Evolutionary conservation across 2,113 vertebrate genomes (phyloP).

Genomic region (Raphicerus campestris): DNA sequence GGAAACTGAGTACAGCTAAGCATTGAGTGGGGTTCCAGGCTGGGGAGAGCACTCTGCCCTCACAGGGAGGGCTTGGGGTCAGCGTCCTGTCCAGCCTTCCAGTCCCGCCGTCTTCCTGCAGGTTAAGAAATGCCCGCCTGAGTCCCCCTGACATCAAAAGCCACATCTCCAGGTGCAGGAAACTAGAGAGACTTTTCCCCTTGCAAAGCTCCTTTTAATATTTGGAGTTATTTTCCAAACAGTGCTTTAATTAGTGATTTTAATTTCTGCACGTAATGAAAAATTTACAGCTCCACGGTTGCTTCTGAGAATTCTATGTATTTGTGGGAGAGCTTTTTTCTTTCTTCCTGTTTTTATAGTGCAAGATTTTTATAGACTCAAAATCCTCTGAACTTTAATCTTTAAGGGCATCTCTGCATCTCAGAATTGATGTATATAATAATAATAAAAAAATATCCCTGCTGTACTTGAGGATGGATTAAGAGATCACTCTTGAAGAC

Average conservation of each 20-base stretch:
- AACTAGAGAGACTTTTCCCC: background rate
- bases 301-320: background rate
- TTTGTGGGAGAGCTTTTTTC: background rate
- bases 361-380: constrained; percentile 37
- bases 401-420: constrained; percentile 47
- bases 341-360: background rate
- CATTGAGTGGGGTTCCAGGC: background rate
- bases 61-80: background rate
- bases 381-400: constrained; percentile 35
- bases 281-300: constrained; percentile 33
- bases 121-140: background rate
- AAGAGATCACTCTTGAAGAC: constrained; percentile 45
- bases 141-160: constrained; percentile 36
- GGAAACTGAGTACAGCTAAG: background rate
- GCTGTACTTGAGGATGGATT: constrained; percentile 40
- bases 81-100: background rate
- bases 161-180: background rate
- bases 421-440: constrained; percentile 60
- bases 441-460: constrained; percentile 38
- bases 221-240: constrained; percentile 60
- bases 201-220: constrained; percentile 5
- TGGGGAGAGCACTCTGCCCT: background rate
- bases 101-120: background rate
- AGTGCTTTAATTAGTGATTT: constrained; percentile 45
- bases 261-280: constrained; percentile 62